These are phyloP conservation scores for Epizoanthus ramosus DNA, from an alignment of 92 coral and sea anemone genomes.

Conservation along the genomic window DNA sequence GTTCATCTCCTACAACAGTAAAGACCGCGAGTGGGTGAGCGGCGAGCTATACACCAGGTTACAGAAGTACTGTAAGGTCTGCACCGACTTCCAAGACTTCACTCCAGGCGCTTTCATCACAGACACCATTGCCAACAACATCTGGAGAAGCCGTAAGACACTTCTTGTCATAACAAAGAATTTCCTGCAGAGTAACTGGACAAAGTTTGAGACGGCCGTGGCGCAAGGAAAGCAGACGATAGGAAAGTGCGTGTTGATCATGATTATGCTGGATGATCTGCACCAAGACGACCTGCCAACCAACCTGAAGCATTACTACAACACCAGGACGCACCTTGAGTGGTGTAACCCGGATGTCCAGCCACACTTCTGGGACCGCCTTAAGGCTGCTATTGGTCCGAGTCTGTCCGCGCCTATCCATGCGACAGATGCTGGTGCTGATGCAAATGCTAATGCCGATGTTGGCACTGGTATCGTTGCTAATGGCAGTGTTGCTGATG, in stretches of 20 bases:
- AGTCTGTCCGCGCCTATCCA: conserved; percentile 14
- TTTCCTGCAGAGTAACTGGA: conserved; percentile 61
- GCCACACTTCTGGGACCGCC: conserved; percentile 66
- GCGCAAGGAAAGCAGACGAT: conserved; percentile 59
- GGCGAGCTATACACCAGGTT: conserved; percentile 43
- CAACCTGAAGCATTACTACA: conserved; percentile 58
- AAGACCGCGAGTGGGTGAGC: conserved; percentile 60
- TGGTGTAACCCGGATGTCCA: conserved; percentile 62
- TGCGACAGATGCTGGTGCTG: background rate
- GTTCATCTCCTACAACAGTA: conserved; percentile 59
- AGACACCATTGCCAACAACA: conserved; percentile 59
- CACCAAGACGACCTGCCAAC: conserved; percentile 48
- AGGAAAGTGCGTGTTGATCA: conserved; percentile 57
- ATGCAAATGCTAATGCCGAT: background rate
- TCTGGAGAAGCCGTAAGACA: conserved; percentile 66
- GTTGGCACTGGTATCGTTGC: background rate
- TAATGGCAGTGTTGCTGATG: background rate
- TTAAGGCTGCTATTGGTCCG: conserved; percentile 56
- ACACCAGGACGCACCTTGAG: conserved; percentile 58
- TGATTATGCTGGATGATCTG: conserved; percentile 54
- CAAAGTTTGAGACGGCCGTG: conserved; percentile 61
- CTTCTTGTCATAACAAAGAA: conserved; percentile 55
- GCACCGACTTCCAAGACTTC: conserved; percentile 62
- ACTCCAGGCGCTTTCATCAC: conserved; percentile 45
- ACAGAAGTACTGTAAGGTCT: conserved; percentile 43